Evolutionary conservation across 2,888 invertebrate species (phyloP), one percentile per base, ranked within the genome.

Genomic region (Caenorhabditis drosophilae): DNA sequence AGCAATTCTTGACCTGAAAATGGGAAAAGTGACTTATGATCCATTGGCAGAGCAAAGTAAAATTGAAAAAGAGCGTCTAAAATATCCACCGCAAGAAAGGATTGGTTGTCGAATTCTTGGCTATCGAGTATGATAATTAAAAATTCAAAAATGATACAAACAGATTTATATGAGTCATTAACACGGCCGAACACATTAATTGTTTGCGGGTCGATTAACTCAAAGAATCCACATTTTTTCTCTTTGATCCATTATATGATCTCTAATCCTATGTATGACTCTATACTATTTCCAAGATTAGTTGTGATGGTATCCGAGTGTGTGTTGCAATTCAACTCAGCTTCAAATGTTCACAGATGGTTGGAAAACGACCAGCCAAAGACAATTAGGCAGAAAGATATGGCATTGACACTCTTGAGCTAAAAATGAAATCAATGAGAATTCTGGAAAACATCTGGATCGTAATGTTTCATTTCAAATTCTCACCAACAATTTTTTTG

Each of bases 21-120:
- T 82, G 67, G 82, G 82, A 1, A 60, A 54, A 35, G 73, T 76
- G 25, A 79, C 80, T 1, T 76, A 64, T 52, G 82, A 82, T 69
- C 82, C 82, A 7, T 38, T 60, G 18, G 82, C 82, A 0, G 68
- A 27, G 27, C 67, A 59, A 4, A 76, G 67, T 42, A 82, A 82
- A 57, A 60, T 56, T 22, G 45, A 57, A 22, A 71, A 71, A 45
- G 80, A 80, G 46, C 57, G 47, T 16, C 51, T 58, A 45, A 82
- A 82, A 54, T 80, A 74, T 22, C 75, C 77, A 9, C 76, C 74
- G 15, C 81, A 80, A 45, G 51, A 57, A 6, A 67, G 23, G 4
- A 57, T 78, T 25, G 82, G 82, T 23, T 78, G 79, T 61, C 56
- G 82, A n/a, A 64, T 82, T 22, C 70, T 79, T 12, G 82, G 82